Percentiles rank a stretch among this genome's conserved stretches.
Conservation (phyloP, 2,113 vertebrate species). For the Tupaia tana region DNA sequence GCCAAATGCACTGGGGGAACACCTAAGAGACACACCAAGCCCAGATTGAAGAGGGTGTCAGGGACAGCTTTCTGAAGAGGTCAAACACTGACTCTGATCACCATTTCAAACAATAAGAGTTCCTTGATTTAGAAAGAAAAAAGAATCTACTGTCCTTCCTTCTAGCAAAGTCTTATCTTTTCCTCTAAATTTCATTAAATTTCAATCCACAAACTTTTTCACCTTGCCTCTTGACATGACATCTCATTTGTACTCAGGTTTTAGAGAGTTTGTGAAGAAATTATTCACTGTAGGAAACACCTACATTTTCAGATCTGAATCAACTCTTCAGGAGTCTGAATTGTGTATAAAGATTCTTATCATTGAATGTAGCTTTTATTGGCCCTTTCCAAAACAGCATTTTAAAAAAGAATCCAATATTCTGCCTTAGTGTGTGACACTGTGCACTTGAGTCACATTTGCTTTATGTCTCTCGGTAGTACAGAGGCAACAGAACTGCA, state of each 20-base stretch:
- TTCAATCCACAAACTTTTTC: not conserved
- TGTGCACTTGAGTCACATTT: not conserved
- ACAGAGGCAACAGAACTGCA: not conserved
- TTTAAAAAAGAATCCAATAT: not conserved
- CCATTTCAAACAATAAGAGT: not conserved
- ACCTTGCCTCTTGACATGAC: not conserved
- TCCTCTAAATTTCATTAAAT: not conserved
- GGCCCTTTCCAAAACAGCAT: not conserved
- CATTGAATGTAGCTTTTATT: not conserved
- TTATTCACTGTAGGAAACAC: not conserved
- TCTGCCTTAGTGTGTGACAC: not conserved
- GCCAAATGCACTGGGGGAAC: rapidly evolving
- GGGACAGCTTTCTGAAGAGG: not conserved
- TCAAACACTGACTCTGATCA: not conserved
- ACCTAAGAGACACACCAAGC: not conserved
- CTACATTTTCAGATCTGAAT: not conserved
- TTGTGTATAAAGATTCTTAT: not conserved
- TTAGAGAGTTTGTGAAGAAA: not conserved
- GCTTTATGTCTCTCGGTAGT: not conserved
- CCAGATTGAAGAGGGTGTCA: rapidly evolving
- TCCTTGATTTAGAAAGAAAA: not conserved
- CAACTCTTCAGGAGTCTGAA: not conserved
- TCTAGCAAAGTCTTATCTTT: not conserved
- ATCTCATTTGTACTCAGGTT: not conserved
- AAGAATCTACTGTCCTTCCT: not conserved